Conservation (phyloP, 2,888 invertebrate genomes). For the Cyclophora albipunctata region DNA sequence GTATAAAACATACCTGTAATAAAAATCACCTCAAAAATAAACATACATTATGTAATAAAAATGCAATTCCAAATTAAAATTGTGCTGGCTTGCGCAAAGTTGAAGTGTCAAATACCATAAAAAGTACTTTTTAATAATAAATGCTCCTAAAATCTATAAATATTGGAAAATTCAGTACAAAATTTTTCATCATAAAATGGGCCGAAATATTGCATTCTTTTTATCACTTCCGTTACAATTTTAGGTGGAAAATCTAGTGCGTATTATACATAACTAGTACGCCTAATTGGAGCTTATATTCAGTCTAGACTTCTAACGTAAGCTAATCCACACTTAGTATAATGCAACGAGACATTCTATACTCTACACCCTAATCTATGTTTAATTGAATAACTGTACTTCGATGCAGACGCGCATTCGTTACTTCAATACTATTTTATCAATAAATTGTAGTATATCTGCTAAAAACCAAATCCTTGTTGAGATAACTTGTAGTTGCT, state of each 20-base stretch:
- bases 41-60: conserved; percentile 5
- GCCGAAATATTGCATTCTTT: conserved; percentile 46
- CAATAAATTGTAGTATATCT: conserved; percentile 7
- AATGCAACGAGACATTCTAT: conserved; percentile 46
- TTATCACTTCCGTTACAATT: conserved; percentile 47
- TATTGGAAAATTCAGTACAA: conserved; percentile 48
- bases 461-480: no score
- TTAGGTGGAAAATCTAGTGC: conserved; percentile 59
- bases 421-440: conserved; percentile 1
- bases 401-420: conserved; percentile 37
- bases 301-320: conserved; percentile 70
- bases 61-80: conserved; percentile 9
- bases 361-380: conserved; percentile 37
- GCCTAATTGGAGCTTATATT: conserved; percentile 64
- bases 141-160: conserved; percentile 29
- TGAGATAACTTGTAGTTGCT: no score
- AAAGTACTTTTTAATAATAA: conserved; percentile 38
- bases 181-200: conserved; percentile 40
- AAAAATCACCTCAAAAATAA: conserved; percentile 8
- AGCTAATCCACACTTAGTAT: conserved; percentile 46
- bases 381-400: conserved; percentile 34
- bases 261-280: conserved; percentile 43
- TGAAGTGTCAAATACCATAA: no score
- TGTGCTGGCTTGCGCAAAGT: no score
- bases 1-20: background rate